Evolutionary conservation across 2,113 vertebrate species (phyloP), one percentile per base, ranked within the genome.

Genomic region (Centropristis striata): DNA sequence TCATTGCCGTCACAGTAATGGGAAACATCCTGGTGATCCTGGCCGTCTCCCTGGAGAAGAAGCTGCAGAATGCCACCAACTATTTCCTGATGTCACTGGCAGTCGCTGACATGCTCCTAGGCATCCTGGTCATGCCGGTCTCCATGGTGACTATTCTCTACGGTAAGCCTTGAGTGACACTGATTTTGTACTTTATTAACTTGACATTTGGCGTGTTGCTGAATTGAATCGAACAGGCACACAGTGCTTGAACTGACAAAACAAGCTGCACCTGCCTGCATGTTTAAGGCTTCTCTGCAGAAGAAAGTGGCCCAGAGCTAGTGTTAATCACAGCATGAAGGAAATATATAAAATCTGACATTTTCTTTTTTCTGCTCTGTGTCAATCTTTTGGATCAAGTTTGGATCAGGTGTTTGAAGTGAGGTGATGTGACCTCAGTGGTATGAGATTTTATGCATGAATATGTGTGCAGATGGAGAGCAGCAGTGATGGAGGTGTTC

Each of bases 51-150:
- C 93, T 98, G 91, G 98, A 99, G 95, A 97, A 98, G 92, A 98
- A 98, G 89, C 96, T 99, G 84, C 98, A 99, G 93, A 99, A 98
- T 18, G 98, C 98, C 87, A 99, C 97, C 54, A 99, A 99, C 94
- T 99, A 99, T 82, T 99, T 99, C 92, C 89, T 99, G 92, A 98
- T 98, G 97, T 99, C 98, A n/a, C 96, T 99, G 88, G 98, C 98
- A 2, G 96, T 97, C 68, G 96, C 98, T 13, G 98, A 99, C 88
- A 99, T 99, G 96, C 96, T 99, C 79, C 94, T 99, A 69, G 98
- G 97, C 78, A 95, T 98, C 90, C 90, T 99, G 88, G 97, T 99
- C 92, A 99, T 99, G 98, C 98, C 98, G 0, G 95, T 99, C 80
- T 98, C 98, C 91, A 98, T 97, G 96, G 88, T 99, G 94, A 99